Evolutionary conservation across 2,888 invertebrate species (phyloP), one percentile per base, ranked within the genome.

Genomic region (Lampropteryx suffumata): DNA sequence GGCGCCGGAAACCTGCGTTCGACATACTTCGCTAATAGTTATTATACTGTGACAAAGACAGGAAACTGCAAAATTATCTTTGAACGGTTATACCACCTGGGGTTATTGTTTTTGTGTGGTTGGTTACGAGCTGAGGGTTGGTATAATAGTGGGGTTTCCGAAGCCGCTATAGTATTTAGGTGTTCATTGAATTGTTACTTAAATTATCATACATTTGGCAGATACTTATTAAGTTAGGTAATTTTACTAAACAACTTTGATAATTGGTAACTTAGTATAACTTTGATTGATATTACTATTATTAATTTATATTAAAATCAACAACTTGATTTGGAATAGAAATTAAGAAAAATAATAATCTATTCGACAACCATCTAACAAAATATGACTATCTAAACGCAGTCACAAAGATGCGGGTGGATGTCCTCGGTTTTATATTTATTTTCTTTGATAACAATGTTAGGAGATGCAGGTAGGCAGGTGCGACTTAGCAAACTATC

Each of bases 391-490:
- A 37, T 47, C 35, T 41, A 42, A 51, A 40, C 33, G 27, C 29
- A 26, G 43, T 47, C 56, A 48, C 61, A 44, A 7, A 37, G 33
- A 65, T 68, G 60, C 64, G 67, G 69, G 69, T 39, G 34, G 35
- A 46, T 61, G 47, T 55, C 57, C 58, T 52, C 59, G 50, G 2
- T 52, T 55, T 43, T 41, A 52, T 58, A 48, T 55, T 49, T 41
- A 36, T 50, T 37, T 56, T 44, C 9, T 47, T 29, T 40, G 57
- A 59, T 57, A 56, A 54, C 6, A 48, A 51, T 53, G 56, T 53
- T 35, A 24, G 40, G 52, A 42, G 55, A 62, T 68, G 69, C 74
- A 72, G 73, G 75, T 72, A 73, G 64, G 67, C 79, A 77, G 80
- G 73, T 80, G 79, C 46, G 9, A 3, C 4, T 24, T 3, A 17